Base-by-base conservation (phyloP, 2,888 invertebrate species). In the Ramazzottius varieornatus region DNA sequence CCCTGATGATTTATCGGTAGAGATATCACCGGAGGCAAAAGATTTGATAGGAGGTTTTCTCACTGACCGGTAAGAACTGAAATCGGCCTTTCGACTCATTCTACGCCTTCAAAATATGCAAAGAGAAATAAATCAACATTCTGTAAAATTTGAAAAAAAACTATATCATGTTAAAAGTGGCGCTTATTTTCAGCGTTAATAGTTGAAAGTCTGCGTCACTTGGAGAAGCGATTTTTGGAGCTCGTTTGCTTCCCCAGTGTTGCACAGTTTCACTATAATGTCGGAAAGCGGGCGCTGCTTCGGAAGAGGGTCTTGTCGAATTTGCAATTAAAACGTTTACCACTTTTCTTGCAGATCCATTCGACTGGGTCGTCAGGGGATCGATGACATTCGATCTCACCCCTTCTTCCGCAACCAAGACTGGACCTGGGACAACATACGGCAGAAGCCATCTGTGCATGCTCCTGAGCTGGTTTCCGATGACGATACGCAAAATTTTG, bases 401-500 rank as follows among this genome's bases (percentile, higher is more conserved):
- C 83, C 84, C 32, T 99, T 99, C 77, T 99, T 99, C 77, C 82
- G 83, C 68, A 96, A 94, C 77, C 90, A 93, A 73, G 88, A 91
- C 71, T 99, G 96, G 96, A 89, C 88, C 65, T 99, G 96, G 79
- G 89, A 90, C 66, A 96, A 88, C 75, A 83, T 99, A 67, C 80
- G 93, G 67, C 86, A 92, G 74, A 86, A 75, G 65, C 73, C 88
- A 63, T 94, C 98, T 1, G 98, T 98, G 0, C 91, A 96, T 13
- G 91, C 96, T 20, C 96, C 96, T 20, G 93, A 96, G 74, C 79
- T 99, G 66, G 82, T 83, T 29, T 86, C 93, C 69, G 98, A 99
- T 75, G 93, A 93, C 75, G 98, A 99, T 76, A 94, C 98, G 0
- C 86, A 91, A 71, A 91, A 98, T 78, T 99, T 99, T 78, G 96